phyloP scores from a whole-genome alignment of 35 echinoderm and acorn worm genomes.

The Patiria miniata region DNA sequence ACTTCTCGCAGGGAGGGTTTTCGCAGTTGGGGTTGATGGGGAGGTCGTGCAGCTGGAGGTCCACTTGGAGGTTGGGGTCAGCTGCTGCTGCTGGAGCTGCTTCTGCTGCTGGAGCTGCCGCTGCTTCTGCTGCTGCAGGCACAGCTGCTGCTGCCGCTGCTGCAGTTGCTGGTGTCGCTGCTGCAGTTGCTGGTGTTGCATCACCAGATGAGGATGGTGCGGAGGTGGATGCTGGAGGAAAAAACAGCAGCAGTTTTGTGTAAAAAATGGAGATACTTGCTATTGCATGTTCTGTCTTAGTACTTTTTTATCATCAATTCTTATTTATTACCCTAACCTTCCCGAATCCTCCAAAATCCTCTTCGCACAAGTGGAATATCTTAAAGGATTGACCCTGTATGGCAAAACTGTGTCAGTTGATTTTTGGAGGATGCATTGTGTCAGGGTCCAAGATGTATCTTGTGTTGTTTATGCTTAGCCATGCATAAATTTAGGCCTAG shows the following conservation, averaged over 20 bases:
- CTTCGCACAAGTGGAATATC: too few species aligned
- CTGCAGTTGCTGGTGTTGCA: constrained; percentile 19
- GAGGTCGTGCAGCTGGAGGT: not conserved
- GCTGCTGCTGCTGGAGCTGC: not conserved
- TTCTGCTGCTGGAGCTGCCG: constrained; percentile 20
- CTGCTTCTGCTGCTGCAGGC: not conserved
- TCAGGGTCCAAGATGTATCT: too few species aligned
- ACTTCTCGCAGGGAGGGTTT: constrained; percentile 22
- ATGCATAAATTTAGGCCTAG: too few species aligned
- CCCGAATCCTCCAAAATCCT: too few species aligned
- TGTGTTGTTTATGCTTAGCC: too few species aligned
- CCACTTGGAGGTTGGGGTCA: not conserved
- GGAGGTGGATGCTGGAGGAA: not conserved
- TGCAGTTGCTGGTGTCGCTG: not conserved
- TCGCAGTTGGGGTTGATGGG: constrained; percentile 9
- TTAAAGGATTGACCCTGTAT: too few species aligned
- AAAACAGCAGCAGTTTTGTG: not conserved
- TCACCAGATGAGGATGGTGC: constrained; percentile 16
- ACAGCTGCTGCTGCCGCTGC: not conserved
- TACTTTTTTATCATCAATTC: too few species aligned
- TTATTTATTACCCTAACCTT: too few species aligned
- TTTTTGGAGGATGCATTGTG: too few species aligned
- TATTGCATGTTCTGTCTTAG: too few species aligned
- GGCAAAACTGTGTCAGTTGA: too few species aligned
- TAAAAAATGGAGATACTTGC: too few species aligned